These are phyloP conservation scores for Lycopodina hypogea DNA, from an alignment of 37 sponge, comb jelly and placozoan genomes.

Conservation along the genomic window DNA sequence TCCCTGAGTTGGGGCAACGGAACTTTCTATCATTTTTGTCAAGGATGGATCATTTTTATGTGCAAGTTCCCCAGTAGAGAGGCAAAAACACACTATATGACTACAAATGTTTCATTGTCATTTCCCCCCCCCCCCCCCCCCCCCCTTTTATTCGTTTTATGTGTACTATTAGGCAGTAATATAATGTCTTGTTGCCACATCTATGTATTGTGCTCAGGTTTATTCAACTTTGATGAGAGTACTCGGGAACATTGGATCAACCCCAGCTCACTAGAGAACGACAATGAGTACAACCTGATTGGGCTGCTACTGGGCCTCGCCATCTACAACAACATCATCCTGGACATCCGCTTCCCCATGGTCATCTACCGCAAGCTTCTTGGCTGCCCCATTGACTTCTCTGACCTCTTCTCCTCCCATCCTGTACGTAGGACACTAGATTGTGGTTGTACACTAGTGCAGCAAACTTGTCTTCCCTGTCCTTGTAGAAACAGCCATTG, in stretches of 20 bases:
- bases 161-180: too few species aligned
- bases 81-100: too few species aligned
- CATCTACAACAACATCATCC: constrained; percentile 95
- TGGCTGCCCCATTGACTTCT: constrained; percentile 58
- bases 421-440: constrained; percentile 52
- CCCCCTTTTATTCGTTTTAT: too few species aligned
- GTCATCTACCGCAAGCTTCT: constrained; percentile 84
- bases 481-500: too few species aligned
- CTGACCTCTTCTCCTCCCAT: constrained; percentile 80
- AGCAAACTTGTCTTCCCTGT: too few species aligned
- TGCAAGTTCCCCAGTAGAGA: too few species aligned
- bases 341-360: constrained; percentile 94
- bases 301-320: constrained; percentile 94
- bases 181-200: too few species aligned
- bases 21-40: too few species aligned
- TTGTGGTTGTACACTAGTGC: background rate
- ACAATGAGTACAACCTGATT: constrained; percentile 80
- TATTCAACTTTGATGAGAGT: constrained; percentile 79
- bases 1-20: too few species aligned
- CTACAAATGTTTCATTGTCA: too few species aligned
- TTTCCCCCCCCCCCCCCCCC: too few species aligned
- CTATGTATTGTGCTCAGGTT: constrained; percentile 58
- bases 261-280: constrained; percentile 79
- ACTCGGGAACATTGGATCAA: constrained; percentile 86
- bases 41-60: too few species aligned